Evolutionary conservation across 1,140 invertebrate species (phyloP), one percentile per base, ranked within the genome.

Genomic region (Danaus plexippus): DNA sequence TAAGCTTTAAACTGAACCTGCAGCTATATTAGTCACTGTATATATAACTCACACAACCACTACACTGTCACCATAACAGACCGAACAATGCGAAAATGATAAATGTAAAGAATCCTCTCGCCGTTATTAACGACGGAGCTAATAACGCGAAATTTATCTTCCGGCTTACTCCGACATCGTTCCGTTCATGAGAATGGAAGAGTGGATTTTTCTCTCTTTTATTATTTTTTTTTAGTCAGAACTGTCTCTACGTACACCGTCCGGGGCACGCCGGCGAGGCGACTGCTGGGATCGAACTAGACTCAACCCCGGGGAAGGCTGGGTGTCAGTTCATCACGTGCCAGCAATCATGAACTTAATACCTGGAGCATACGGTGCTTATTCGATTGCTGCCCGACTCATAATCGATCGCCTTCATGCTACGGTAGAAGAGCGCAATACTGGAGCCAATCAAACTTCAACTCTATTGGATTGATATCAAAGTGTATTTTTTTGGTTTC

Each of bases 231-330:
- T 52, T 59, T 67, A 55, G 64, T 69, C 58, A 52, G 62, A 62
- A 61, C 22, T 57, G 59, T 57, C 52, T 63, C 64, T 71, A 64
- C 65, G 64, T 75, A 72, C 55, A 76, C 72, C 63, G 78, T 71
- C 74, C 77, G 76, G 73, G 66, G 79, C 73, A 72, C 75, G 80
- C 80, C 79, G 77, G 73, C 75, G 68, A 77, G 73, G 74, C 75
- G 77, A 86, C 83, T 86, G 83, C 69, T 73, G 76, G 78, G 79
- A 86, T 86, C 83, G 83, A 86, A 76, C 75, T 32, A 32, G 22
- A 32, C 22, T 71, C 73, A 71, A 76, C 76, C 80, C 79, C 71
- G 74, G 79, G 80, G 80, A 80, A 86, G 80, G 80, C 77, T 84
- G 80, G 75, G 80, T 80, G 71, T 75, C 68, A 67, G 75, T 72